Percentiles rank a stretch among this genome's conserved stretches.
phyloP scores from a whole-genome alignment of 2,113 vertebrate species.

The Sinocyclocheilus rhinocerous region DNA sequence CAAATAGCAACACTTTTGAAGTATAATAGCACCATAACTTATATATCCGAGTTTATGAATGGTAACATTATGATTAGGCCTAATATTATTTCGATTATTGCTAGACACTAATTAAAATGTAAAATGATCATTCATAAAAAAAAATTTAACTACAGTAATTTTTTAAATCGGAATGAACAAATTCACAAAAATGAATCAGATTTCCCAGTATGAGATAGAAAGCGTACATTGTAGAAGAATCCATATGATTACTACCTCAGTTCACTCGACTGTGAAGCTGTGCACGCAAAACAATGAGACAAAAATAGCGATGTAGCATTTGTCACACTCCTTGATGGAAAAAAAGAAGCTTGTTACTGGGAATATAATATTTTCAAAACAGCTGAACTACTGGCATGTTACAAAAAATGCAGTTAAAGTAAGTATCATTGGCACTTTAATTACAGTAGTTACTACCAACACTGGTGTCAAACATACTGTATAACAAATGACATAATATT shows the following conservation, averaged over 20 bases:
- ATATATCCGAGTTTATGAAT: not conserved
- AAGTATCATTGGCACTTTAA: not conserved
- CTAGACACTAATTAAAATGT: not conserved
- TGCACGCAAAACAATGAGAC: not conserved
- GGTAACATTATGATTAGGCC: not conserved
- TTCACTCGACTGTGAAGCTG: not conserved
- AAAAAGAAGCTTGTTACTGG: not conserved
- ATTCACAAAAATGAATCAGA: not conserved
- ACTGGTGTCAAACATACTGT: not conserved
- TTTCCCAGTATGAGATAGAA: not conserved
- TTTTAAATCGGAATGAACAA: conserved; percentile 5
- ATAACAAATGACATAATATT: not conserved
- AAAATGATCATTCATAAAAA: not conserved
- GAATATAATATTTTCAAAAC: not conserved
- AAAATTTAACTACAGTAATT: not conserved
- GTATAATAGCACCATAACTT: not conserved
- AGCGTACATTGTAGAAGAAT: not conserved
- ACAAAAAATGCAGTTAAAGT: not conserved
- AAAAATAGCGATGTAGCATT: not conserved
- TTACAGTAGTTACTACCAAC: not conserved
- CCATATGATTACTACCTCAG: not conserved
- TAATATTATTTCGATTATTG: conserved; percentile 3
- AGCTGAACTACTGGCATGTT: not conserved
- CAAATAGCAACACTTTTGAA: not conserved
- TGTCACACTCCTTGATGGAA: not conserved